phyloP scores from a whole-genome alignment of 2,888 invertebrate genomes.

The Synergus laeviventris region DNA sequence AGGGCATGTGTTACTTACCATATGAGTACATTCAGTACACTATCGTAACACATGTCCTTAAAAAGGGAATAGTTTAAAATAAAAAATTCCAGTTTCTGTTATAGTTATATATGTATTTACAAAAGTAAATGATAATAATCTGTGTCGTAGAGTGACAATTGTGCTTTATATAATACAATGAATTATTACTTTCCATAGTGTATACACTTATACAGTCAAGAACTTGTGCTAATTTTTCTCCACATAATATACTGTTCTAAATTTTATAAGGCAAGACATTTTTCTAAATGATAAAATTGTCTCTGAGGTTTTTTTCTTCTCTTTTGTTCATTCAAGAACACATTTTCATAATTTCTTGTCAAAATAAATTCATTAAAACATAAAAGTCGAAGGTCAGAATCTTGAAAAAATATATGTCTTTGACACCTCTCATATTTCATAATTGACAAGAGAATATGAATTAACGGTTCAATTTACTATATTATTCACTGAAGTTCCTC shows the following conservation, averaged over 20 bases:
- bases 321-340: slow-evolving; percentile 3
- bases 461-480: neutral
- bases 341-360: slow-evolving; percentile 10
- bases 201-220: slow-evolving; percentile 30
- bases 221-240: slow-evolving; percentile 27
- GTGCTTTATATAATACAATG: slow-evolving; percentile 20
- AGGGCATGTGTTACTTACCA: too few species aligned
- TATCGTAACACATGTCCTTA: too few species aligned
- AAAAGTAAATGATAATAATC: slow-evolving; percentile 33
- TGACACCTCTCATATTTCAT: neutral
- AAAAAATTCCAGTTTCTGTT: neutral
- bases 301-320: neutral
- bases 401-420: neutral
- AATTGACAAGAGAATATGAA: slow-evolving; percentile 20
- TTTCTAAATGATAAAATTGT: slow-evolving; percentile 29
- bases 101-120: slow-evolving; percentile 28
- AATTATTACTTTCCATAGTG: slow-evolving; percentile 35
- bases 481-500: neutral
- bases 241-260: slow-evolving; percentile 17
- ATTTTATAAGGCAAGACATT: slow-evolving; percentile 38
- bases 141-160: slow-evolving; percentile 18
- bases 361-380: neutral
- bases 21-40: too few species aligned
- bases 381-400: too few species aligned
- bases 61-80: neutral